Evolutionary conservation across 1,140 invertebrate genomes (phyloP).

Genomic region (Drosophila persimilis): DNA sequence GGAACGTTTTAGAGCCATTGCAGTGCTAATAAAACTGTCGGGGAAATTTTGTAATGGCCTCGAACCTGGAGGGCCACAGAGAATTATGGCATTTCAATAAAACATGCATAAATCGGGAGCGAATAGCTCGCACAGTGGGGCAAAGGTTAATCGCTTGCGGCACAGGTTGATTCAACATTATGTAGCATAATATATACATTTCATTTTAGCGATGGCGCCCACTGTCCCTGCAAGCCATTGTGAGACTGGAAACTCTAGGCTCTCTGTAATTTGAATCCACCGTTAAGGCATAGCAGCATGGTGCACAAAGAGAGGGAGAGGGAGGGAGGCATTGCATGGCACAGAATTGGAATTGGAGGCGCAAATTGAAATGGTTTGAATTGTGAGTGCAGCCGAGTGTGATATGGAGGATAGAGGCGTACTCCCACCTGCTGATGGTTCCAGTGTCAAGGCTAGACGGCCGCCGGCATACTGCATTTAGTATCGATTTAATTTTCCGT

Average conservation of each 20-base stretch:
- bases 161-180: no score
- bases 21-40: conserved; percentile 19
- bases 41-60: not conserved
- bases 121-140: no score
- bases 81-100: conserved; percentile 13
- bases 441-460: conserved; percentile 37
- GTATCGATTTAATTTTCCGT: conserved; percentile 69
- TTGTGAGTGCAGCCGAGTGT: conserved; percentile 23
- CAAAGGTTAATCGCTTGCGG: no score
- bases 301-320: not conserved
- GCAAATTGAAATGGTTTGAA: conserved; percentile 33
- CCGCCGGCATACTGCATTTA: conserved; percentile 49
- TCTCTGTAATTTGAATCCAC: conserved; percentile 33
- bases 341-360: conserved; percentile 31
- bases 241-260: conserved; percentile 4
- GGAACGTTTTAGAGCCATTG: conserved; percentile 4
- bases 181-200: no score
- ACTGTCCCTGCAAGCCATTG: not conserved
- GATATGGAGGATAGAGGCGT: conserved; percentile 1
- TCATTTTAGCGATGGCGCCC: no score
- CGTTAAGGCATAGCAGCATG: conserved; percentile 11
- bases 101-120: no score
- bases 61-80: not conserved
- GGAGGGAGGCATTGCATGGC: conserved; percentile 23
- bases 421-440: conserved; percentile 2